A percentile compares a stretch with the other conserved stretches of the same genome.
Conservation (phyloP, 2,113 vertebrate species). For the Falcunculus frontatus region DNA sequence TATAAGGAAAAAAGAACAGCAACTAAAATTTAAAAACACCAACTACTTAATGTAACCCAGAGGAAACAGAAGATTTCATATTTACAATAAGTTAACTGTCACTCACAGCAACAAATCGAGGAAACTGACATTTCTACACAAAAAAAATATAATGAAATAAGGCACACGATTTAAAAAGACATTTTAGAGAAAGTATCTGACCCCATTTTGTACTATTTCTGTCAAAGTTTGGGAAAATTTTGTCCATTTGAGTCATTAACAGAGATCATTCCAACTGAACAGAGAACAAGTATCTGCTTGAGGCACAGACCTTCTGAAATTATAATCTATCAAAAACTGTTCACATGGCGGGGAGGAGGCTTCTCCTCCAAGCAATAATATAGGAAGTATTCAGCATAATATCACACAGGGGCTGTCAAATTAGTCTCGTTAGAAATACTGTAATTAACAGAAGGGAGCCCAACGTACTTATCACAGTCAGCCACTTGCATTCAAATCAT, state of each 20-base stretch:
- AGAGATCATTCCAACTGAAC: constrained; percentile 12
- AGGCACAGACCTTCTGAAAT: constrained; percentile 32
- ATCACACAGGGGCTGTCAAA: constrained; percentile 70
- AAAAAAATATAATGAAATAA: not conserved
- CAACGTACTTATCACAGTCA: constrained; percentile 73
- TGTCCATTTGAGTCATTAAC: not conserved
- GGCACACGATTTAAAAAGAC: not conserved
- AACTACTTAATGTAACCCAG: not conserved
- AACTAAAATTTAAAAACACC: not conserved
- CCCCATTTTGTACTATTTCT: not conserved
- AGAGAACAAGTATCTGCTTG: not conserved
- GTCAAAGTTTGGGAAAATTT: not conserved
- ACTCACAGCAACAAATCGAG: not conserved
- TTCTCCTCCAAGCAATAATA: constrained; percentile 3
- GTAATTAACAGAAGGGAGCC: constrained; percentile 79
- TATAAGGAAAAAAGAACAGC: not conserved
- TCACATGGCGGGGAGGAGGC: not conserved
- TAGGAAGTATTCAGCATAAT: constrained; percentile 68
- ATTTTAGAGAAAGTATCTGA: not conserved
- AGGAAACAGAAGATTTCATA: not conserved
- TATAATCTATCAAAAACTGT: not conserved
- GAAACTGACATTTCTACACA: not conserved
- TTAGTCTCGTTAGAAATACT: constrained; percentile 78
- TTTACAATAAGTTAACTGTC: not conserved
- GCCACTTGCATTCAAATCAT: constrained; percentile 67